A percentile compares a stretch with the other conserved stretches of the same genome.
Evolutionary conservation across 1,140 invertebrate species (phyloP).

Genomic region (Bombus pyrosoma): DNA sequence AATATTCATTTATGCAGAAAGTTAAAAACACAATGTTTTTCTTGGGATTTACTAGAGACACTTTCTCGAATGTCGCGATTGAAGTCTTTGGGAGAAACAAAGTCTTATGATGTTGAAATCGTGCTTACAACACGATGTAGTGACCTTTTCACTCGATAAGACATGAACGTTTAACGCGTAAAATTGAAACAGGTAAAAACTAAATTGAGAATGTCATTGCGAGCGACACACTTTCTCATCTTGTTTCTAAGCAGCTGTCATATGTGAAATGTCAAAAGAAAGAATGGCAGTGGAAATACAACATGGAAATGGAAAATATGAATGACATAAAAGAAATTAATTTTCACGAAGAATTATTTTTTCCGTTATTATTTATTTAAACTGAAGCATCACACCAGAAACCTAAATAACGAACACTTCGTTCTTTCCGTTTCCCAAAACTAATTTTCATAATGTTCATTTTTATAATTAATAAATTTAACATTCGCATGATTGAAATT

Average conservation of each 20-base stretch:
- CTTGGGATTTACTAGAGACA: not conserved
- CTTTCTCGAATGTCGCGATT: not conserved
- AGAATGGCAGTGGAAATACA: not conserved
- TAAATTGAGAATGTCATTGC: constrained; percentile 8
- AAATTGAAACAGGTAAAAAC: constrained; percentile 1
- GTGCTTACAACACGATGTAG: not conserved
- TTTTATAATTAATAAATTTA: too few relatives aligned
- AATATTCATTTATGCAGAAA: not conserved
- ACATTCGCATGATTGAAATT: too few relatives aligned
- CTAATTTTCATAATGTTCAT: too few relatives aligned
- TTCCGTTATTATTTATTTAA: too few relatives aligned
- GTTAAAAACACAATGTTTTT: not conserved
- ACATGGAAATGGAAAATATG: too few relatives aligned
- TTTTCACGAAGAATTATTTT: too few relatives aligned
- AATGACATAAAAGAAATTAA: too few relatives aligned
- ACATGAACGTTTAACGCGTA: not conserved
- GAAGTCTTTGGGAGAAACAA: not conserved
- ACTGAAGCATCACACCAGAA: too few relatives aligned
- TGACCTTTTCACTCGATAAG: constrained; percentile 10
- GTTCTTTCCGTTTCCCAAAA: too few relatives aligned
- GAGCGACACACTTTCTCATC: not conserved
- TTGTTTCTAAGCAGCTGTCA: not conserved
- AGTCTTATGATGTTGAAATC: not conserved
- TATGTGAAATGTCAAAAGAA: not conserved
- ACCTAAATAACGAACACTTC: too few relatives aligned